These are phyloP conservation scores for Hedya salicella DNA, from an alignment of 2,888 invertebrate species.

Conservation along the genomic window DNA sequence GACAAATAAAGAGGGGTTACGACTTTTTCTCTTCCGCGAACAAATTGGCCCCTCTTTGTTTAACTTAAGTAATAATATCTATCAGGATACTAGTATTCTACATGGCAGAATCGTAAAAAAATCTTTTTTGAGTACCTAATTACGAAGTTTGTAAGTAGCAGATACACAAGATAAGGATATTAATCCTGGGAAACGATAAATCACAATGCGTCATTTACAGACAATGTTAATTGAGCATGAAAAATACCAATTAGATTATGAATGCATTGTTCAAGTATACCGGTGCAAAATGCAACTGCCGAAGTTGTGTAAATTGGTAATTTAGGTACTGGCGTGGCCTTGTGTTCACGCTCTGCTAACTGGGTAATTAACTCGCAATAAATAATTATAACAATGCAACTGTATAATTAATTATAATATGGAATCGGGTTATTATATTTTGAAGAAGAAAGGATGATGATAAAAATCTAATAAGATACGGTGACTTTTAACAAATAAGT, in stretches of 20 bases:
- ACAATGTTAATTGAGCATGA: constrained; percentile 10
- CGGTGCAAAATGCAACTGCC: constrained; percentile 21
- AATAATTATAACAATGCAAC: constrained; percentile 30
- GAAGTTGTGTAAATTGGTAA: constrained; percentile 30
- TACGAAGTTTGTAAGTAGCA: not conserved
- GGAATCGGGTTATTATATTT: constrained; percentile 11
- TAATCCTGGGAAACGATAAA: constrained; percentile 9
- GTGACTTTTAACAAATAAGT: too few relatives aligned
- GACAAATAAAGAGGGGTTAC: too few relatives aligned
- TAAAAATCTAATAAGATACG: not conserved
- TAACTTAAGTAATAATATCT: too few relatives aligned
- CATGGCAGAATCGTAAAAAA: too few relatives aligned
- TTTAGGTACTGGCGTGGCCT: constrained; percentile 50
- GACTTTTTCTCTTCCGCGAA: too few relatives aligned
- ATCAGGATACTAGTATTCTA: too few relatives aligned
- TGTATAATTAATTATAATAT: constrained; percentile 19
- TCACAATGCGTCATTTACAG: not conserved
- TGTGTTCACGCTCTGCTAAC: constrained; percentile 63
- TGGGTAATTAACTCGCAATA: constrained; percentile 36
- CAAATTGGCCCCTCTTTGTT: too few relatives aligned
- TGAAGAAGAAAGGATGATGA: not conserved
- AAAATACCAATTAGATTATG: constrained; percentile 12
- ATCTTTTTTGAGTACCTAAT: too few relatives aligned
- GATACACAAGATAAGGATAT: not conserved
- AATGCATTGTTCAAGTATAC: constrained; percentile 20